phyloP scores from a whole-genome alignment of 2,113 vertebrate genomes.

The Oncorhynchus kisutch region DNA sequence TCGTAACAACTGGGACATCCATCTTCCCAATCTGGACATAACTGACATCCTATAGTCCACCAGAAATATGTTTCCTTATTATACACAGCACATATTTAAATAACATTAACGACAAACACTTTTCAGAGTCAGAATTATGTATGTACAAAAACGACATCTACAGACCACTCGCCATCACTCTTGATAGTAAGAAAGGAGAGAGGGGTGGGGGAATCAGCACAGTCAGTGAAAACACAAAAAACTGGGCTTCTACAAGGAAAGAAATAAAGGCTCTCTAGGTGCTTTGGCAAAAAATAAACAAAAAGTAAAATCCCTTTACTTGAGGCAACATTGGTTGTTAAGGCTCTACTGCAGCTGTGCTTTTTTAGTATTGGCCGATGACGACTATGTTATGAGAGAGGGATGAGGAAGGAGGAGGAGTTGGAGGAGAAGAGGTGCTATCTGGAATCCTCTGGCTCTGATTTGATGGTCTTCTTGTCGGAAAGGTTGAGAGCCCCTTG shows the following conservation, averaged over 20 bases:
- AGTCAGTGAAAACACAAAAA: too few species aligned
- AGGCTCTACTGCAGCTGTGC: constrained; percentile 79
- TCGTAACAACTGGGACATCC: too few species aligned
- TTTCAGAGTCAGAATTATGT: background rate
- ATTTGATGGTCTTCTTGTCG: constrained; percentile 86
- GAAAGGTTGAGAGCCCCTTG: constrained; percentile 80
- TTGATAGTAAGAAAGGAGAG: too few species aligned
- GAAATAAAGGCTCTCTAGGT: constrained; percentile 70
- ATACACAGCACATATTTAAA: too few species aligned
- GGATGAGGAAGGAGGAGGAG: background rate
- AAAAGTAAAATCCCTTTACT: constrained; percentile 33
- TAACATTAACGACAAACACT: too few species aligned
- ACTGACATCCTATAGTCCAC: too few species aligned
- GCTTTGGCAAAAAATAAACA: constrained; percentile 80
- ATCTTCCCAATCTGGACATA: too few species aligned
- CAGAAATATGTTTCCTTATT: too few species aligned
- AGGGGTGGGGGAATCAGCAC: too few species aligned
- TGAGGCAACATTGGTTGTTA: constrained; percentile 91
- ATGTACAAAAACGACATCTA: background rate
- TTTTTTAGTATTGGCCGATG: constrained; percentile 73
- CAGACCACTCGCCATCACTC: background rate
- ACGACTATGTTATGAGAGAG: constrained; percentile 29
- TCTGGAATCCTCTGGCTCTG: constrained; percentile 86
- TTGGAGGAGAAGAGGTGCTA: constrained; percentile 65
- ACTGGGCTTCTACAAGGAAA: background rate